A percentile compares a stretch with the other conserved stretches of the same genome.
phyloP scores from a whole-genome alignment of 1,140 invertebrate genomes.

The Heterodera schachtii region DNA sequence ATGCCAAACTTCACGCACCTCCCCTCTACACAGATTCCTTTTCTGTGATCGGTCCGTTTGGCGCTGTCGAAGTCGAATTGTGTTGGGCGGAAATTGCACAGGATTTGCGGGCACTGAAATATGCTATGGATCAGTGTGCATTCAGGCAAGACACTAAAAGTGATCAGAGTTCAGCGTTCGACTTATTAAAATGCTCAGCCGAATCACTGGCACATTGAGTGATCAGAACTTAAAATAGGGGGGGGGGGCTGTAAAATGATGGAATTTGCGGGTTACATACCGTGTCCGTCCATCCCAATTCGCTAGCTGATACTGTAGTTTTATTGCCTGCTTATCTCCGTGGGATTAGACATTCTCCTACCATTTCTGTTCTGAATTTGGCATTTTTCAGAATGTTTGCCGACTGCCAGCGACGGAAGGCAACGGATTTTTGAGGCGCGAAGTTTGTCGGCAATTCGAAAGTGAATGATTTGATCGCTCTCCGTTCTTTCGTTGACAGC shows the following conservation, averaged over 20 bases:
- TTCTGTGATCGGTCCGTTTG: conserved; percentile 59
- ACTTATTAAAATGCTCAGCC: not conserved
- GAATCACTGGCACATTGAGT: too few species aligned
- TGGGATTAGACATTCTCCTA: too few species aligned
- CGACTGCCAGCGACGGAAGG: conserved; percentile 55
- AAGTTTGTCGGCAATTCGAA: conserved; percentile 21
- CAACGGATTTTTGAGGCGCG: conserved; percentile 45
- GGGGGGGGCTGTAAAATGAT: too few species aligned
- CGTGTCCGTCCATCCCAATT: not conserved
- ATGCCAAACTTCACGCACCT: not conserved
- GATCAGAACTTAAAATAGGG: too few species aligned
- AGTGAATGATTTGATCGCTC: not conserved
- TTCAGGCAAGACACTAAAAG: conserved; percentile 38
- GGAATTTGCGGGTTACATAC: too few species aligned
- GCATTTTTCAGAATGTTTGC: conserved; percentile 41
- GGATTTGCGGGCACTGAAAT: conserved; percentile 60
- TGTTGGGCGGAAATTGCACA: conserved; percentile 63
- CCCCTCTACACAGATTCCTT: conserved; percentile 15
- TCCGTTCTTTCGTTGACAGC: conserved; percentile 7
- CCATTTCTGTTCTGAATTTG: too few species aligned
- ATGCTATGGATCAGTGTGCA: conserved; percentile 61
- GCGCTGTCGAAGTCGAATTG: conserved; percentile 56
- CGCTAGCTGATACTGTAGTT: not conserved
- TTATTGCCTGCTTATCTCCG: not conserved
- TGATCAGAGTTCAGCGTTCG: not conserved